Percentiles rank a stretch among this genome's conserved stretches.
Evolutionary conservation across 2,888 invertebrate species (phyloP).

Genomic region (Sisyra terminalis): DNA sequence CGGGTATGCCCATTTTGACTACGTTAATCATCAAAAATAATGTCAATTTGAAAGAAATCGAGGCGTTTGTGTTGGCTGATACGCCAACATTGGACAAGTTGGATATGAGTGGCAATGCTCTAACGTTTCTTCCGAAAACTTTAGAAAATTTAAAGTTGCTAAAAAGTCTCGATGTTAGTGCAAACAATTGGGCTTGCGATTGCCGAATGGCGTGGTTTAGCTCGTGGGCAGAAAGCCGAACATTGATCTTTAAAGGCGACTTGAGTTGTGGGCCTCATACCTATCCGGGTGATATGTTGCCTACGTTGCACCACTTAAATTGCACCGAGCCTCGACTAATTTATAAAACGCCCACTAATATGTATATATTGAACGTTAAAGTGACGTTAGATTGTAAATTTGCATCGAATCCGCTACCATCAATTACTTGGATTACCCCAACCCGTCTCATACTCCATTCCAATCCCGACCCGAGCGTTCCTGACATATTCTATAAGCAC

Average conservation of each 20-base stretch:
- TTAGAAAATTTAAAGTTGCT: slow-evolving; percentile 46
- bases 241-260: slow-evolving; percentile 35
- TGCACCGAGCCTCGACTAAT: slow-evolving; percentile 49
- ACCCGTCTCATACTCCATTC: slow-evolving; percentile 54
- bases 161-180: slow-evolving; percentile 44
- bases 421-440: slow-evolving; percentile 76
- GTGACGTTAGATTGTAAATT: slow-evolving; percentile 64
- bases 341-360: slow-evolving; percentile 40
- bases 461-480: slow-evolving; percentile 53
- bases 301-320: slow-evolving; percentile 50
- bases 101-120: slow-evolving; percentile 51
- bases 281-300: slow-evolving; percentile 52
- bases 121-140: slow-evolving; percentile 53
- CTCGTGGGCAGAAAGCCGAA: slow-evolving; percentile 38
- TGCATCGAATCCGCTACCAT: slow-evolving; percentile 59
- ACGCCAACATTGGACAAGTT: slow-evolving; percentile 40
- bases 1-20: slow-evolving; percentile 41
- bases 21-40: slow-evolving; percentile 45
- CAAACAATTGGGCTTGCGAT: slow-evolving; percentile 75
- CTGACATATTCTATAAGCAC: slow-evolving; percentile 50
- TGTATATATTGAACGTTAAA: slow-evolving; percentile 44
- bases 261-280: slow-evolving; percentile 45
- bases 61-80: slow-evolving; percentile 43
- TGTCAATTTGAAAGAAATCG: slow-evolving; percentile 38
- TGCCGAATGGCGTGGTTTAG: slow-evolving; percentile 70